These are phyloP conservation scores for Drosophila pectinifera DNA, from an alignment of 1,140 invertebrate genomes.

Conservation along the genomic window DNA sequence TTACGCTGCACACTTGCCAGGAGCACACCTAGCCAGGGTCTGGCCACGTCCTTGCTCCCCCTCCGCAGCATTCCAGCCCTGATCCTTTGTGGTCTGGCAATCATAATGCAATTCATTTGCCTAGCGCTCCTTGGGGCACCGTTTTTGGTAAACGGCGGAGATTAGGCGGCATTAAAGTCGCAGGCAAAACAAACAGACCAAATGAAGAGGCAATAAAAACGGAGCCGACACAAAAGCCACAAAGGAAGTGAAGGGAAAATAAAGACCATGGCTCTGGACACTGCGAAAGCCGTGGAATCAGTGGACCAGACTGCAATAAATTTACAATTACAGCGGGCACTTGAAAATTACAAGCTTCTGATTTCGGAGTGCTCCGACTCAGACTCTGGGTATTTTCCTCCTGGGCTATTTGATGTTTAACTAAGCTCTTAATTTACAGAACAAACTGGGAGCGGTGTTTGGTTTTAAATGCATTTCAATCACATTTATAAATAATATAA, in stretches of 20 bases:
- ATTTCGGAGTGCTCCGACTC: slow-evolving; percentile 12
- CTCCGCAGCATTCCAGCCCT: background rate
- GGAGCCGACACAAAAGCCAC: slow-evolving; percentile 71
- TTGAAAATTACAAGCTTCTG: slow-evolving; percentile 40
- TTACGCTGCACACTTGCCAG: slow-evolving; percentile 42
- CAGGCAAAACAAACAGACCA: slow-evolving; percentile 59
- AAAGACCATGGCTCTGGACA: slow-evolving; percentile 42
- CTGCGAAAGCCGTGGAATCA: slow-evolving; percentile 41
- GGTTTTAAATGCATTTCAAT: background rate
- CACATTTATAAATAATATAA: background rate
- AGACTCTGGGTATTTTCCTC: slow-evolving; percentile 7
- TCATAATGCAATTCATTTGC: slow-evolving; percentile 81
- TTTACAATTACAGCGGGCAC: slow-evolving; percentile 66
- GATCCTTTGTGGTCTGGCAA: slow-evolving; percentile 53
- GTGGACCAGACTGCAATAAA: slow-evolving; percentile 63
- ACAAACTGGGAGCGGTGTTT: background rate
- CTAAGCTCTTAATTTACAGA: slow-evolving; percentile 2
- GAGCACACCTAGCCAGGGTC: slow-evolving; percentile 11
- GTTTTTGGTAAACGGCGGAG: slow-evolving; percentile 79
- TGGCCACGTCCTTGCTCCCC: background rate
- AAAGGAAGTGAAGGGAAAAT: slow-evolving; percentile 58
- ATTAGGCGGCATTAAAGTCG: slow-evolving; percentile 77
- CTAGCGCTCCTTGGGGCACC: slow-evolving; percentile 70
- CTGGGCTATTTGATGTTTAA: slow-evolving; percentile 2
- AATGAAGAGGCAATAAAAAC: slow-evolving; percentile 68